A percentile compares a stretch with the other conserved stretches of the same genome.
Conservation (phyloP, 2,888 invertebrate genomes). For the Itoplectis maculator region DNA sequence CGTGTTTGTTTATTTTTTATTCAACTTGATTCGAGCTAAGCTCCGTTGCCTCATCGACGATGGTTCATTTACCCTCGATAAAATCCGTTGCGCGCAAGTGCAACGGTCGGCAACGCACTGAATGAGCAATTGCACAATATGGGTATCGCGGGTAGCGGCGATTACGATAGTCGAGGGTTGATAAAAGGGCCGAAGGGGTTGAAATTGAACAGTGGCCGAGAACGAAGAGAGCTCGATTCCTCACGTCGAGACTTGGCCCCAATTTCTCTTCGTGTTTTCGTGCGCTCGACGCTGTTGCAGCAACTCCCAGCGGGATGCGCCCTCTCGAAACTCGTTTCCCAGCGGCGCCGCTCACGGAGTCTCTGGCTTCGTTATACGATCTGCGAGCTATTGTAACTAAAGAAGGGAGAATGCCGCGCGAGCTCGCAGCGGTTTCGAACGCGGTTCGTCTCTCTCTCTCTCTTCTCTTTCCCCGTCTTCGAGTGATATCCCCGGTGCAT, state of each 20-base stretch:
- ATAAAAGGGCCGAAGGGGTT: conserved; percentile 22
- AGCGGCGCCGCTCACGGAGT: conserved; percentile 12
- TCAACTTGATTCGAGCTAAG: too few species aligned
- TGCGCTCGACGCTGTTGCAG: conserved; percentile 45
- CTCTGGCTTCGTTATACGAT: conserved; percentile 48
- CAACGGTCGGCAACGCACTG: background rate
- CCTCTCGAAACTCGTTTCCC: conserved; percentile 56
- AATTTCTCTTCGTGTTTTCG: conserved; percentile 57
- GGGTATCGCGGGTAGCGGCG: conserved; percentile 2
- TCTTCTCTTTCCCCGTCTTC: conserved; percentile 56
- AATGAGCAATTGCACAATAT: conserved; percentile 21
- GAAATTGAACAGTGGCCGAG: conserved; percentile 45
- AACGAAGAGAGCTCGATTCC: conserved; percentile 50
- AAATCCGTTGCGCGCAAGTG: background rate
- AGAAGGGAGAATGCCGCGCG: conserved; percentile 18
- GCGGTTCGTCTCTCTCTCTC: conserved; percentile 59
- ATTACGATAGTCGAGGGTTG: conserved; percentile 28
- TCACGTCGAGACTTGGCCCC: conserved; percentile 48
- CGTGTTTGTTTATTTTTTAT: background rate
- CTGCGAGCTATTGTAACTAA: conserved; percentile 22
- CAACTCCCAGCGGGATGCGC: conserved; percentile 46
- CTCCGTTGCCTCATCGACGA: background rate
- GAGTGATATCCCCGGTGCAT: conserved; percentile 57
- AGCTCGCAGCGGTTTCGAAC: conserved; percentile 8
- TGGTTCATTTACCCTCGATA: background rate